phyloP scores from a whole-genome alignment of 2,797 vertebrate species.

The Clarias laeviceps region DNA sequence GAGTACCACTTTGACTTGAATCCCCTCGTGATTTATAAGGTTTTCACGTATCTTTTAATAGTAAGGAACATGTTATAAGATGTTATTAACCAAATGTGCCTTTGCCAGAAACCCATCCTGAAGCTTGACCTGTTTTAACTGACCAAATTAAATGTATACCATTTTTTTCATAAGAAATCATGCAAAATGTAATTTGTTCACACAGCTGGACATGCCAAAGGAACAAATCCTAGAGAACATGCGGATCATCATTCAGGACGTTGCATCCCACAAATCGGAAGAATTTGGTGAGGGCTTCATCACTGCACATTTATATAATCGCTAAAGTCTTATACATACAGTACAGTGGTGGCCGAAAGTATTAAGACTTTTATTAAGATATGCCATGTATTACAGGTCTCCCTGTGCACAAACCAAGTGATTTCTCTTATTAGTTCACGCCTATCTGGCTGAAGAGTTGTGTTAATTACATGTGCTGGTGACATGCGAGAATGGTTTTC shows the following conservation, averaged over 20 bases:
- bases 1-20: no score
- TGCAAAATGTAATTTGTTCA: not conserved
- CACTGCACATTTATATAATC: not conserved
- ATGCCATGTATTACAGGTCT: no score
- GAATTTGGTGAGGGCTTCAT: slow-evolving; percentile 72
- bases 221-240: slow-evolving; percentile 86
- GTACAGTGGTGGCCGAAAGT: not conserved
- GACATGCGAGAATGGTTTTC: no score
- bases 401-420: no score
- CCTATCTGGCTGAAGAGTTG: no score
- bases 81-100: not conserved
- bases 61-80: not conserved
- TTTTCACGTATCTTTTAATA: not conserved
- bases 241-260: slow-evolving; percentile 76
- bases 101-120: not conserved
- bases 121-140: not conserved
- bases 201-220: slow-evolving; percentile 86
- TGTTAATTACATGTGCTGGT: no score
- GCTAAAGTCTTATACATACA: not conserved
- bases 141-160: not conserved
- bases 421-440: no score
- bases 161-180: not conserved
- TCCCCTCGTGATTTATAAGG: not conserved
- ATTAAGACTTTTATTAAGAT: no score
- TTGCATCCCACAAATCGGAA: slow-evolving; percentile 79